Evolutionary conservation across 2,113 vertebrate genomes (phyloP), one percentile per base, ranked within the genome.

Genomic region (Oxyruncus cristatus): DNA sequence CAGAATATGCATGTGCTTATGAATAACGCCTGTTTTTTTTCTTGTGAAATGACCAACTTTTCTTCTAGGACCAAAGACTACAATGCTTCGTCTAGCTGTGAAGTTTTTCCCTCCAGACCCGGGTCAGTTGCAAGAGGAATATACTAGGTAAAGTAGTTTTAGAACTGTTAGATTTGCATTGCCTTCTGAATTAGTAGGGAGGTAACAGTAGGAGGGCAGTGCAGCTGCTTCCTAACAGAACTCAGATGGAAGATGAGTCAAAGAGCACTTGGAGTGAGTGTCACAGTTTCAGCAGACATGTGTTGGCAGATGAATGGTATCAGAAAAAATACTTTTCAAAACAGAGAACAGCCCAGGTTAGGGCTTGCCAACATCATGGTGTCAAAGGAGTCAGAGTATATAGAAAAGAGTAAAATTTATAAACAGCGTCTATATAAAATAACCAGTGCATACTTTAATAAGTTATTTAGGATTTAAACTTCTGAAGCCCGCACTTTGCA

Each of bases 41-140:
- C 52, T 66, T 93, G 56, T 96, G 85, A 92, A 50, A 22, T 62
- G 17, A 37, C 26, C 37, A 9, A 35, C 11, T 89, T 93, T 87
- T 96, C 67, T 96, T 95, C 16, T n/a, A 99, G 99, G 98, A 96
- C 99, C 99, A 67, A 98, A 98, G 96, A 99, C 98, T 74, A 97
- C 98, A 4, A 62, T 99, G 55, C 98, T 99, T 93, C 99, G 99
- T 71, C 98, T 99, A 70, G 99, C 99, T 1, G 99, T 99, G 5
- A 99, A 99, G 93, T 99, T 99, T 92, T 99, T 99, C 89, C 99
- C 99, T 20, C 99, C 99, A 9, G 99, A 99, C 78, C 99, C 99
- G 1, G 99, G 99, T 79, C 99, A 99, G 93, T 93, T 99, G 89
- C 99, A 99, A 91, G 99, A 99, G 84, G 99, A 99, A 75, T 99